phyloP scores from a whole-genome alignment of 2,888 invertebrate species.

The Campoplex capitator region DNA sequence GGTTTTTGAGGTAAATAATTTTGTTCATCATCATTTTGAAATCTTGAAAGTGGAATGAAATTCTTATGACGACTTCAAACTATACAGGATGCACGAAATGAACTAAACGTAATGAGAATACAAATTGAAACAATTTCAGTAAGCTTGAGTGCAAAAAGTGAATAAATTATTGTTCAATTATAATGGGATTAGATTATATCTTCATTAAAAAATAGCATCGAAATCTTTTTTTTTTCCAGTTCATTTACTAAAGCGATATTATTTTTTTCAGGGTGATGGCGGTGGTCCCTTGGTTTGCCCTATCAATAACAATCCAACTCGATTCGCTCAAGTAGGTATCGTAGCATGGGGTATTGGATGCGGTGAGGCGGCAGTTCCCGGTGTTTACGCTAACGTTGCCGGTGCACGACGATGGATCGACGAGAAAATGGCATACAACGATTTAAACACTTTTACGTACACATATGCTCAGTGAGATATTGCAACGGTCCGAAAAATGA shows the following conservation, averaged over 20 bases:
- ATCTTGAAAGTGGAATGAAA: too few relatives aligned
- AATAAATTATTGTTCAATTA: not conserved
- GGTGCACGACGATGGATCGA: slow-evolving; percentile 90
- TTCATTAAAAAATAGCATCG: too few relatives aligned
- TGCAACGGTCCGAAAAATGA: not conserved
- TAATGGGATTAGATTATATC: too few relatives aligned
- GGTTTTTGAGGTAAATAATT: too few relatives aligned
- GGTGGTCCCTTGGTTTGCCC: slow-evolving; percentile 93
- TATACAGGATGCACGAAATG: too few relatives aligned
- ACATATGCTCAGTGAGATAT: slow-evolving; percentile 35
- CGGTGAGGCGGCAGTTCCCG: slow-evolving; percentile 88
- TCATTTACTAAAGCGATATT: not conserved
- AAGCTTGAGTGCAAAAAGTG: not conserved
- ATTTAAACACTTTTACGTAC: slow-evolving; percentile 84
- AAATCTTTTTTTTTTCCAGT: too few relatives aligned
- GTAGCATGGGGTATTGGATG: slow-evolving; percentile 95
- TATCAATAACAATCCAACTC: slow-evolving; percentile 84
- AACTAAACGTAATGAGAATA: too few relatives aligned
- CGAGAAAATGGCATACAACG: slow-evolving; percentile 85
- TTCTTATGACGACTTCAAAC: too few relatives aligned
- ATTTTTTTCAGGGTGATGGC: slow-evolving; percentile 87
- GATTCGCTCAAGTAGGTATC: slow-evolving; percentile 87
- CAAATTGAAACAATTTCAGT: too few relatives aligned
- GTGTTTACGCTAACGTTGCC: slow-evolving; percentile 91
- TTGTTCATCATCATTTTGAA: too few relatives aligned